phyloP scores from a whole-genome alignment of 2,113 vertebrate species.

The Pangasianodon hypophthalmus region DNA sequence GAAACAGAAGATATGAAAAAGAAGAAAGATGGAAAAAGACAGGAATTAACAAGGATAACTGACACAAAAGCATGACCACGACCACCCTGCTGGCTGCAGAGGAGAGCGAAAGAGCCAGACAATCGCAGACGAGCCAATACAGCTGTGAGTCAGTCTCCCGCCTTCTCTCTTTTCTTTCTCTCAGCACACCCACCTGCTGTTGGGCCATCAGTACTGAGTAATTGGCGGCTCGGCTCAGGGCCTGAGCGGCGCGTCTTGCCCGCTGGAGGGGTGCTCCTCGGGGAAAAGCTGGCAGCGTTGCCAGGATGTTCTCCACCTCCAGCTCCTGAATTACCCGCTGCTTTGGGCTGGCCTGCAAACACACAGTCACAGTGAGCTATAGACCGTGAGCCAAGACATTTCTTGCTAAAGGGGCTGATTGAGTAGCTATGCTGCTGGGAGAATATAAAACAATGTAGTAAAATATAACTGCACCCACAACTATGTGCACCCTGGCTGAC shows the following conservation, averaged over 20 bases:
- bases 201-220: conserved; percentile 62
- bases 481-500: neutral
- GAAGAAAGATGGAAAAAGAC: conserved; percentile 1
- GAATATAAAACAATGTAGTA: conserved; percentile 6
- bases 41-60: conserved; percentile 24
- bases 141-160: conserved; percentile 49
- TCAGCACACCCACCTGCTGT: conserved; percentile 60
- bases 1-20: conserved; percentile 15
- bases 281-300: conserved; percentile 58
- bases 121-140: conserved; percentile 38
- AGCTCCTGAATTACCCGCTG: conserved; percentile 60
- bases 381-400: neutral
- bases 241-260: conserved; percentile 62
- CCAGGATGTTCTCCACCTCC: conserved; percentile 58
- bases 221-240: conserved; percentile 63
- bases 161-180: conserved; percentile 37
- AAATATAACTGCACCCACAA: neutral
- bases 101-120: conserved; percentile 18
- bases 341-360: conserved; percentile 59
- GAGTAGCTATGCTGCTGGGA: neutral
- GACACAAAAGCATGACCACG: conserved; percentile 33
- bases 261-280: conserved; percentile 56
- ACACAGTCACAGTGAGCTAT: conserved; percentile 33
- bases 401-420: conserved; percentile 1
- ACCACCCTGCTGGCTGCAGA: conserved; percentile 35